phyloP scores from a whole-genome alignment of 92 coral and sea anemone species.

The Palythoa grandiflora region DNA sequence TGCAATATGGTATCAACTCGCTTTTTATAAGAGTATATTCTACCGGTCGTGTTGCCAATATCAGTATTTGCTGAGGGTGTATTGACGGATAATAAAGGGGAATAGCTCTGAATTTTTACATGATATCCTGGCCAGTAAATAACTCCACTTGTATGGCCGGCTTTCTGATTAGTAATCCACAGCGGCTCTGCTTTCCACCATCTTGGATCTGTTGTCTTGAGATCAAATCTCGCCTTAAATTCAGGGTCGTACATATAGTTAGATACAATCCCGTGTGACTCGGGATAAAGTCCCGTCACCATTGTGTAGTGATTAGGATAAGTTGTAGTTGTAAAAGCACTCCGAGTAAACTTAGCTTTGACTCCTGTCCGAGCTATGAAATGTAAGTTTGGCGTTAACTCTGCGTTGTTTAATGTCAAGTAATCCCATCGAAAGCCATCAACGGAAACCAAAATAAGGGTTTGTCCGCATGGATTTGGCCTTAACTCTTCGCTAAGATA shows the following conservation, averaged over 20 bases:
- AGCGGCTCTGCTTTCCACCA: conserved; percentile 96
- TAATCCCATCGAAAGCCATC: conserved; percentile 98
- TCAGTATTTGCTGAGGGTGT: conserved; percentile 72
- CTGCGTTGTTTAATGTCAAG: conserved; percentile 57
- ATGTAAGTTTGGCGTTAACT: conserved; percentile 82
- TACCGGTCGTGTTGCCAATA: conserved; percentile 68
- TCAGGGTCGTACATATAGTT: conserved; percentile 91
- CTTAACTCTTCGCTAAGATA: background rate
- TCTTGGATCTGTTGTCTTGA: conserved; percentile 72
- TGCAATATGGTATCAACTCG: conserved; percentile 68
- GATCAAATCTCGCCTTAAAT: conserved; percentile 64
- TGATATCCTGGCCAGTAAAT: conserved; percentile 92
- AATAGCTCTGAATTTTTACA: conserved; percentile 69
- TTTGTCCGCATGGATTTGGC: conserved; percentile 42
- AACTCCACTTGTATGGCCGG: conserved; percentile 83
- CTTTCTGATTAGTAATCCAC: conserved; percentile 90
- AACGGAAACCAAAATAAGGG: conserved; percentile 80
- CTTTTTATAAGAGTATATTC: conserved; percentile 68
- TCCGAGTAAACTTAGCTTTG: conserved; percentile 75
- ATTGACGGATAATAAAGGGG: conserved; percentile 61
- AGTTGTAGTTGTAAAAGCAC: conserved; percentile 87
- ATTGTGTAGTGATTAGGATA: conserved; percentile 85
- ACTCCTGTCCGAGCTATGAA: conserved; percentile 79
- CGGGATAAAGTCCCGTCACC: conserved; percentile 94
- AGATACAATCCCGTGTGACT: conserved; percentile 88